These are phyloP conservation scores for Heterotilapia buettikoferi DNA, from an alignment of 2,113 vertebrate species.

Conservation along the genomic window DNA sequence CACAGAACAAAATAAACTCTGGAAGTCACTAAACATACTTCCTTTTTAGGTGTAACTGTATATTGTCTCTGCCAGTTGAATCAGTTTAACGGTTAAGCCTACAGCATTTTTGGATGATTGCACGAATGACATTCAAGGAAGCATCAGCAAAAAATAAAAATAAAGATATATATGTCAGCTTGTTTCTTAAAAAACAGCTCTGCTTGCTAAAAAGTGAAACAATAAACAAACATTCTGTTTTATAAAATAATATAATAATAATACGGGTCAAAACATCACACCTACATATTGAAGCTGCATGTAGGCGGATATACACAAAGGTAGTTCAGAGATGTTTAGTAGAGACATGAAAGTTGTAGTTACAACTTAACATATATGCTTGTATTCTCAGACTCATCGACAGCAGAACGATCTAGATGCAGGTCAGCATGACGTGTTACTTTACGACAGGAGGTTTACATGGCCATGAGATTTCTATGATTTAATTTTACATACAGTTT, in stretches of 20 bases:
- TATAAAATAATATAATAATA: not conserved
- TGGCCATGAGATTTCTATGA: not conserved
- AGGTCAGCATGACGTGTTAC: not conserved
- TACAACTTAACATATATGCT: not conserved
- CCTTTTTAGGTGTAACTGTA: not conserved
- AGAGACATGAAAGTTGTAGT: not conserved
- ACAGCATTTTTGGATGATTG: conserved; percentile 9
- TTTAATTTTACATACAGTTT: not conserved
- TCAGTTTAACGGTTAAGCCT: not conserved
- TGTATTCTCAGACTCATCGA: not conserved
- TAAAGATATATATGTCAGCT: not conserved
- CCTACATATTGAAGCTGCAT: not conserved
- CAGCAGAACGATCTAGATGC: not conserved
- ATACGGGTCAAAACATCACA: not conserved
- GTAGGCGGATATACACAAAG: not conserved
- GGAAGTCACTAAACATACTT: not conserved
- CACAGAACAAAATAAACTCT: not conserved
- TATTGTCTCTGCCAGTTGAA: not conserved
- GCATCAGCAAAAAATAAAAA: not conserved
- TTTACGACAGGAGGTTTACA: not conserved
- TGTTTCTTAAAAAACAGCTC: not conserved
- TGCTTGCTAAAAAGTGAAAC: not conserved
- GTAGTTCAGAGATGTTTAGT: not conserved
- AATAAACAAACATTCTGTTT: not conserved
- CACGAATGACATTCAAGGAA: not conserved